Percentiles rank a stretch among this genome's conserved stretches.
These are phyloP conservation scores for Listronotus oregonensis DNA, from an alignment of 1,140 invertebrate genomes.

Conservation along the genomic window DNA sequence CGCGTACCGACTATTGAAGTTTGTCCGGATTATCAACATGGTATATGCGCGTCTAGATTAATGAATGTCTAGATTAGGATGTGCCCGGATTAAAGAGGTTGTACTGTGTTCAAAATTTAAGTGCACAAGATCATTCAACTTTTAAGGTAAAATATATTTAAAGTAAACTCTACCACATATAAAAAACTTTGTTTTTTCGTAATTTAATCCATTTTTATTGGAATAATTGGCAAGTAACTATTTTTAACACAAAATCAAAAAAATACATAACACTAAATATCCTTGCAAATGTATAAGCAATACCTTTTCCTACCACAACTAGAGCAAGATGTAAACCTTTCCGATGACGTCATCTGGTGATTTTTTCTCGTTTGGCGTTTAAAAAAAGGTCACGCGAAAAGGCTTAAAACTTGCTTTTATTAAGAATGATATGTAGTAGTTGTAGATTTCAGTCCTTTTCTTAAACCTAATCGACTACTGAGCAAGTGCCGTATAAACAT, in stretches of 20 bases:
- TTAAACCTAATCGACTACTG: conserved; percentile 11
- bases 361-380: conserved; percentile 3
- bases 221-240: neutral
- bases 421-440: conserved; percentile 51
- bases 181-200: too few species aligned
- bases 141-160: too few species aligned
- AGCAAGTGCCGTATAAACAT: conserved; percentile 6
- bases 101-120: too few species aligned
- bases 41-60: too few species aligned
- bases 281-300: conserved; percentile 25
- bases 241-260: neutral
- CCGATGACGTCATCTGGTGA: neutral
- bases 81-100: too few species aligned
- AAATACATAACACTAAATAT: neutral
- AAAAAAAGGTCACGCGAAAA: neutral
- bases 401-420: conserved; percentile 35
- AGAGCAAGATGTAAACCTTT: conserved; percentile 34
- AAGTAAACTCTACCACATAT: too few species aligned
- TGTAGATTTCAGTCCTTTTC: conserved; percentile 37
- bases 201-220: too few species aligned
- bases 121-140: too few species aligned
- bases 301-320: conserved; percentile 42
- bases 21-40: too few species aligned
- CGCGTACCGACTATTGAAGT: too few species aligned
- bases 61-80: too few species aligned